Conservation (phyloP, 2,797 vertebrate genomes). For the Sebastes reedi region DNA sequence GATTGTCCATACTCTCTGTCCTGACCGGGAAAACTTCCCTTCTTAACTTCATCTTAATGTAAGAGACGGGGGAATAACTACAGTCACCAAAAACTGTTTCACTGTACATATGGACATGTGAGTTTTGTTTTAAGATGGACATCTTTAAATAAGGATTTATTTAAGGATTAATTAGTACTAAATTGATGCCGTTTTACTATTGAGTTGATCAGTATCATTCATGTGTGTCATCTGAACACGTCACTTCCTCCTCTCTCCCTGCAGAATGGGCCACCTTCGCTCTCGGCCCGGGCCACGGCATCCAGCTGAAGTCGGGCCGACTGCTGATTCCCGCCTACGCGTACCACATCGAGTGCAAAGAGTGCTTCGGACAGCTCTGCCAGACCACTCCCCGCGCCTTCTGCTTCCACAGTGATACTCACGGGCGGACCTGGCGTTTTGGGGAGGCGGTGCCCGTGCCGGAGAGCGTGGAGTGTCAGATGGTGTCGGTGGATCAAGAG, state of each 20-base stretch:
- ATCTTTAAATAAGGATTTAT: no score
- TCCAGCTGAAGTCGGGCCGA: constrained; percentile 91
- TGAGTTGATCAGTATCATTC: not conserved
- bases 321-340: constrained; percentile 93
- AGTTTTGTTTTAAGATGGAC: not conserved
- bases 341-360: constrained; percentile 90
- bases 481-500: constrained; percentile 90
- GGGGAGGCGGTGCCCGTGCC: constrained; percentile 88
- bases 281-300: constrained; percentile 91
- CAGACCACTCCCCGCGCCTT: constrained; percentile 90
- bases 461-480: constrained; percentile 92
- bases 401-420: constrained; percentile 93
- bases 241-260: not conserved
- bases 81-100: not conserved
- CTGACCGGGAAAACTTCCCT: not conserved
- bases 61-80: not conserved
- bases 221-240: not conserved
- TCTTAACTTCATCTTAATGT: not conserved
- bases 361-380: constrained; percentile 92
- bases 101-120: not conserved
- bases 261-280: constrained; percentile 97
- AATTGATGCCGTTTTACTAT: accelerated
- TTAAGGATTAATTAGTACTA: no score
- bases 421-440: constrained; percentile 87
- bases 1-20: not conserved